Conservation (phyloP, 2,797 vertebrate species). For the Sebastiscus albofasciatus region DNA sequence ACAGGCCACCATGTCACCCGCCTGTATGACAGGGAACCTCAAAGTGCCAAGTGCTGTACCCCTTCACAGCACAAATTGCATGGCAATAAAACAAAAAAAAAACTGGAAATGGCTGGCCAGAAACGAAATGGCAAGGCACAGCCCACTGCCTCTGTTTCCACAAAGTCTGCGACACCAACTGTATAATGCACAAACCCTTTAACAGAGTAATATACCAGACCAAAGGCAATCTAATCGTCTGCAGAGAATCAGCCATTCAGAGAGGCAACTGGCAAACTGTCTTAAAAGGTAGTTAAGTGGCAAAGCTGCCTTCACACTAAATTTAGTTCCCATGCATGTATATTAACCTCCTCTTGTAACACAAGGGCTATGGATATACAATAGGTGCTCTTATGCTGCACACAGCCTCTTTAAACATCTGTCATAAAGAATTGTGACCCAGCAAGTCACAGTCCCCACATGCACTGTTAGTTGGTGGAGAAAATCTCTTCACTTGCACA, state of each 20-base stretch:
- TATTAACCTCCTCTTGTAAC: background rate
- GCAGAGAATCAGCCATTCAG: background rate
- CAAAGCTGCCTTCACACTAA: background rate
- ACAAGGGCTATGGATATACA: background rate
- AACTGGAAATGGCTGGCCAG: background rate
- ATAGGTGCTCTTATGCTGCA: background rate
- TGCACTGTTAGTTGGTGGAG: background rate
- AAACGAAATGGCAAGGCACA: slow-evolving; percentile 20
- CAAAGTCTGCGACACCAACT: slow-evolving; percentile 4
- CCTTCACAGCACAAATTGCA: slow-evolving; percentile 30
- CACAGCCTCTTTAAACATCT: background rate
- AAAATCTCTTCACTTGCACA: background rate
- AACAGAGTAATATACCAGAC: background rate
- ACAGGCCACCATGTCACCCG: background rate
- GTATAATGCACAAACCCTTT: slow-evolving; percentile 7
- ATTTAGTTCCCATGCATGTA: background rate
- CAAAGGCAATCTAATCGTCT: slow-evolving; percentile 8
- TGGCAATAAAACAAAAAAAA: slow-evolving; percentile 1
- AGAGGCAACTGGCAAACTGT: background rate
- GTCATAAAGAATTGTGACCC: background rate
- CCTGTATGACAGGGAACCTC: background rate
- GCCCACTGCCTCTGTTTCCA: slow-evolving; percentile 8
- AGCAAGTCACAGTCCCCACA: background rate
- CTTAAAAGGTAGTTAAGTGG: background rate
- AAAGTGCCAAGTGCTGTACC: background rate